phyloP scores from a whole-genome alignment of 1,140 invertebrate species.

The Hyposmocoma kahamanoa region DNA sequence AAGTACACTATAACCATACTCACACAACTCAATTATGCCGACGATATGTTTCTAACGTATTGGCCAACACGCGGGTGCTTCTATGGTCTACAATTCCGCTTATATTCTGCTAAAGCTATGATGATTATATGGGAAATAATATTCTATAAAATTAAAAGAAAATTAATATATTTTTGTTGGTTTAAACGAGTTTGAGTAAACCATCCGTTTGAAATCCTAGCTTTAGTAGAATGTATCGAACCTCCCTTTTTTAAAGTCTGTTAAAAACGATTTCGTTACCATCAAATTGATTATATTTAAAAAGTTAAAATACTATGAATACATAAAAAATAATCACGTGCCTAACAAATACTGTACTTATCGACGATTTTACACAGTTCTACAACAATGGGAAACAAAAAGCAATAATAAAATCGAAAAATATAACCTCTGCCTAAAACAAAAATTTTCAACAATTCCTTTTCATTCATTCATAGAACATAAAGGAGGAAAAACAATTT shows the following conservation, averaged over 20 bases:
- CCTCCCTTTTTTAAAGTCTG: too few species aligned
- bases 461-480: conserved; percentile 13
- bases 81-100: background rate
- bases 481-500: conserved; percentile 15
- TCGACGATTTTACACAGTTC: conserved; percentile 37
- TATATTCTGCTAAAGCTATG: background rate
- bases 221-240: too few species aligned
- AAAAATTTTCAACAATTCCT: conserved; percentile 59
- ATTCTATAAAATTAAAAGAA: too few species aligned
- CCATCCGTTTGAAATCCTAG: too few species aligned
- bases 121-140: too few species aligned
- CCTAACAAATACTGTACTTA: conserved; percentile 39
- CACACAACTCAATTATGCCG: conserved; percentile 5
- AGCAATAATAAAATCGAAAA: conserved; percentile 66
- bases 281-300: too few species aligned
- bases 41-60: conserved; percentile 31
- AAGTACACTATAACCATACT: too few species aligned
- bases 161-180: too few species aligned
- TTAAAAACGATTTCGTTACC: too few species aligned
- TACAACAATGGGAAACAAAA: conserved; percentile 53
- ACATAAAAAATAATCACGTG: background rate
- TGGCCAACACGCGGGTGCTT: conserved; percentile 13
- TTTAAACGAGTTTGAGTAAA: too few species aligned
- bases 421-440: conserved; percentile 60
- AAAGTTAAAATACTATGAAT: too few species aligned